These are phyloP conservation scores for Willowsia nigromaculata DNA, from an alignment of 2,888 invertebrate genomes.

Conservation along the genomic window DNA sequence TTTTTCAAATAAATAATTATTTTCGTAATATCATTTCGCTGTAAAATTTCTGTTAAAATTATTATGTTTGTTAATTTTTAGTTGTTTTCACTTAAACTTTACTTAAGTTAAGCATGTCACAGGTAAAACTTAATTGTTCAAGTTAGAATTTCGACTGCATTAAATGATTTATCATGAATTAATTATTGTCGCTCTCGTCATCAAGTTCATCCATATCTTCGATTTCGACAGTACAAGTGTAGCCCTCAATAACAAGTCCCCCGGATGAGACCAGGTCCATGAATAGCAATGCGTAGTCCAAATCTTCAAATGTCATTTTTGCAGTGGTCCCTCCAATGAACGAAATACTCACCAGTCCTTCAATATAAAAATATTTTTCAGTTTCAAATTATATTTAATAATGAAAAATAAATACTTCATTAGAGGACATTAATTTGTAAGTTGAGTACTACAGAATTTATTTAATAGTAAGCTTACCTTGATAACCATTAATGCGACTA, in stretches of 20 bases:
- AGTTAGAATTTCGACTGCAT: neutral
- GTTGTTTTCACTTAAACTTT: neutral
- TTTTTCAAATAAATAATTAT: neutral
- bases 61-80: neutral
- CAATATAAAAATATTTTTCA: too few species aligned
- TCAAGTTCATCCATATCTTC: conserved; percentile 74
- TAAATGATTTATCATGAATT: too few species aligned
- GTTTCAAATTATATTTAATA: too few species aligned
- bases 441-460: too few species aligned
- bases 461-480: too few species aligned
- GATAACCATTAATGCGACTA: conserved; percentile 73
- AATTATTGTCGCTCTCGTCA: conserved; percentile 55
- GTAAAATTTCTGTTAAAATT: neutral
- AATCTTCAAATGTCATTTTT: conserved; percentile 75
- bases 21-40: neutral
- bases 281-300: conserved; percentile 76
- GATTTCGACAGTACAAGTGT: conserved; percentile 76
- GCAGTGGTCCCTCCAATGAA: conserved; percentile 74
- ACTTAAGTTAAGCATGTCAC: conserved; percentile 25
- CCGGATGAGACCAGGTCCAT: conserved; percentile 77
- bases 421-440: too few species aligned
- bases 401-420: too few species aligned
- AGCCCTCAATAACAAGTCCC: conserved; percentile 73
- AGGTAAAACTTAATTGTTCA: conserved; percentile 3
- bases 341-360: conserved; percentile 73